phyloP scores from a whole-genome alignment of 2,888 invertebrate genomes.

The Pseudococcus jackbeardsleyi region DNA sequence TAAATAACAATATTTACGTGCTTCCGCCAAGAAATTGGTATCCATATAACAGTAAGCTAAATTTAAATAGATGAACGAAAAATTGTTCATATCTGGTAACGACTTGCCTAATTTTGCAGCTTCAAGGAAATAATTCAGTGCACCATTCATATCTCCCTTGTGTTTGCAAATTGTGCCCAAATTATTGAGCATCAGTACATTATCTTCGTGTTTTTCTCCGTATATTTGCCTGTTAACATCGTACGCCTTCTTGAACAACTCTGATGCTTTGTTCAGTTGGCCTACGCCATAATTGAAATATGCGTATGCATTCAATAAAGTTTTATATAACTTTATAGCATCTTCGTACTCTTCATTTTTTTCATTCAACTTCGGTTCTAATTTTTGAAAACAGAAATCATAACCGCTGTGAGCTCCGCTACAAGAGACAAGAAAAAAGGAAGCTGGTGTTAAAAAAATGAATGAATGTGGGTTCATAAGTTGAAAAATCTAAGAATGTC shows the following conservation, averaged over 20 bases:
- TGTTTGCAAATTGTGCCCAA: slow-evolving; percentile 71
- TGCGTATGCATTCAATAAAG: slow-evolving; percentile 44
- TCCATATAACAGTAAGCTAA: slow-evolving; percentile 85
- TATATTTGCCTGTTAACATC: slow-evolving; percentile 77
- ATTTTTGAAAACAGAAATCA: slow-evolving; percentile 83
- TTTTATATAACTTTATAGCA: slow-evolving; percentile 50
- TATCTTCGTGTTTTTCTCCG: slow-evolving; percentile 80
- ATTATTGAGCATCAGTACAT: slow-evolving; percentile 86
- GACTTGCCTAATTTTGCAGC: slow-evolving; percentile 79
- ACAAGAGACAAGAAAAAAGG: slow-evolving; percentile 61
- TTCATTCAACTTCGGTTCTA: slow-evolving; percentile 72
- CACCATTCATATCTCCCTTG: slow-evolving; percentile 76
- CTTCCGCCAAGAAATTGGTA: slow-evolving; percentile 78
- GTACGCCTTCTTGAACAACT: slow-evolving; percentile 73
- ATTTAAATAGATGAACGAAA: slow-evolving; percentile 84
- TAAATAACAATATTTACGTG: slow-evolving; percentile 79
- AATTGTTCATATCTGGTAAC: slow-evolving; percentile 77
- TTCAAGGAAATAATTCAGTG: slow-evolving; percentile 78
- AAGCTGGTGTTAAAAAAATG: not conserved
- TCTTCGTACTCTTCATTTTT: slow-evolving; percentile 63
- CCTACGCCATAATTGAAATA: slow-evolving; percentile 55
- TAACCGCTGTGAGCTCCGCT: slow-evolving; percentile 86
- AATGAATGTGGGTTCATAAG: not conserved
- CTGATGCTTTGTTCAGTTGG: slow-evolving; percentile 9
- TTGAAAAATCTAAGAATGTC: not conserved